Conservation (phyloP, 2,113 vertebrate genomes). For the Mionectes macconnelli region DNA sequence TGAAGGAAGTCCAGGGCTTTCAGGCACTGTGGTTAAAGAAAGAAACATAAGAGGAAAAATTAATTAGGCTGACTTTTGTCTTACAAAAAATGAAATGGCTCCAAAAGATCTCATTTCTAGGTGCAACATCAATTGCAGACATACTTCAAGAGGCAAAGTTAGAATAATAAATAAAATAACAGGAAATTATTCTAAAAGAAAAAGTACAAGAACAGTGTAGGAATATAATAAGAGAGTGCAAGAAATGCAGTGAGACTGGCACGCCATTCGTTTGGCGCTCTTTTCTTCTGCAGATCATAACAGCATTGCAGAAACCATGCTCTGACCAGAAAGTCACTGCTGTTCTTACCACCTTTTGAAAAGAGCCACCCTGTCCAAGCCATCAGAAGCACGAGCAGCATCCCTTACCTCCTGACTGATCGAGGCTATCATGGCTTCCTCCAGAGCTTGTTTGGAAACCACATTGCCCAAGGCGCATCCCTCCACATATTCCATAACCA, state of each 20-base stretch:
- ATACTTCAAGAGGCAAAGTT: not conserved
- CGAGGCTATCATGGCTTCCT: constrained; percentile 95
- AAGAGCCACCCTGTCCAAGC: not conserved
- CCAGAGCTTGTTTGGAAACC: constrained; percentile 91
- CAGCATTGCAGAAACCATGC: not conserved
- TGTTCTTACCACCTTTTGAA: not conserved
- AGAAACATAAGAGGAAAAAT: not conserved
- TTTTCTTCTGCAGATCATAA: not conserved
- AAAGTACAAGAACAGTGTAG: too few relatives aligned
- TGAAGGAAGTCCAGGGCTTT: constrained; percentile 97
- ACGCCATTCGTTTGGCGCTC: too few relatives aligned
- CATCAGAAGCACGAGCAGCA: rapidly evolving
- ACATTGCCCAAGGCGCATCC: constrained; percentile 93
- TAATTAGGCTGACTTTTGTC: constrained; percentile 26
- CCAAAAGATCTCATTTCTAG: constrained; percentile 1
- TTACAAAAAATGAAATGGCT: not conserved
- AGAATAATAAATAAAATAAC: not conserved
- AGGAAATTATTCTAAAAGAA: too few relatives aligned
- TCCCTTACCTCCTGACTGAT: constrained; percentile 92
- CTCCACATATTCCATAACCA: constrained; percentile 97
- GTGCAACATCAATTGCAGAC: not conserved
- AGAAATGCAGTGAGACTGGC: not conserved
- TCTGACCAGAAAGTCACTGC: not conserved
- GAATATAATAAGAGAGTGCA: not conserved
- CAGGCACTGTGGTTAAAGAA: constrained; percentile 83